Evolutionary conservation across 2,113 vertebrate species (phyloP).

Genomic region (Corvus cornix): DNA sequence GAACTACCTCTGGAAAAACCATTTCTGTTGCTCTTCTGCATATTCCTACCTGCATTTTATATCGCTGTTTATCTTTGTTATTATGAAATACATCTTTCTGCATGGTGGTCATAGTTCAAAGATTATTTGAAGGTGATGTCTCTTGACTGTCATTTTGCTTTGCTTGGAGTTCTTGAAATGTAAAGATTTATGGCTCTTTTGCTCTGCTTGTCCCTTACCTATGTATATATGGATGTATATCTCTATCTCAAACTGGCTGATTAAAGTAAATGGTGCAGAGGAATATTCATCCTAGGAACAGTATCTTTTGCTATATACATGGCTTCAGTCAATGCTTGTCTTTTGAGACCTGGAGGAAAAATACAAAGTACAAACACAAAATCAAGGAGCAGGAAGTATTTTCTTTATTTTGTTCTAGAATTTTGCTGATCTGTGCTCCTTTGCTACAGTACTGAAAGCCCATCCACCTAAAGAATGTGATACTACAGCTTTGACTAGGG

Average conservation of each 20-base stretch:
- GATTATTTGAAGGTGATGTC: background rate
- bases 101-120: background rate
- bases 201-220: background rate
- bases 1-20: background rate
- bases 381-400: background rate
- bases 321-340: background rate
- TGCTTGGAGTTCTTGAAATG: background rate
- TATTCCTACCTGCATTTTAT: background rate
- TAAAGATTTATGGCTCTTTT: background rate
- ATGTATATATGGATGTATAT: too few relatives aligned
- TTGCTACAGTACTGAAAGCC: background rate
- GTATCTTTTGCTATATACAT: background rate
- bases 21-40: background rate
- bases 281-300: background rate
- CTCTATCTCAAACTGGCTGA: background rate
- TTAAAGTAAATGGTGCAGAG: background rate
- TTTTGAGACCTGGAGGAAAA: constrained; percentile 15
- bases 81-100: background rate
- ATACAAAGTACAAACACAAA: background rate
- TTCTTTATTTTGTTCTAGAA: background rate
- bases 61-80: background rate
- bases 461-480: background rate
- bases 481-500: background rate
- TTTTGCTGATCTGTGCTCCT: background rate
- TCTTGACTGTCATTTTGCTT: background rate